Base-by-base conservation (phyloP, 2,113 vertebrate genomes). In the Notarius quadriscutis region DNA sequence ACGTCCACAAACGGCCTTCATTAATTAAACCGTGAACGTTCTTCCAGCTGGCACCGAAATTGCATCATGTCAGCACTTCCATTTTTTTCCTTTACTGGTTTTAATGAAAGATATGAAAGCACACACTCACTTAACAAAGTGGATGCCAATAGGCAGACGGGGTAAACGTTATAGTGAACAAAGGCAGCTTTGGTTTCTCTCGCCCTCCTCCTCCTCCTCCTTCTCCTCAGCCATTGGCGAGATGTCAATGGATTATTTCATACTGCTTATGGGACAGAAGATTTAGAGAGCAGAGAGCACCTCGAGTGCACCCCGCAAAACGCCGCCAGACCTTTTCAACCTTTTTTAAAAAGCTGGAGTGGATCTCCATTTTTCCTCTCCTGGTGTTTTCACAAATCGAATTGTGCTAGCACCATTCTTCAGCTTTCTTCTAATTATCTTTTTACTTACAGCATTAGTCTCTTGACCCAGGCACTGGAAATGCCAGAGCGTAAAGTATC, bases 241-340 rank as follows among this genome's bases (percentile, higher is more conserved):
- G 88, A 86, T 91, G 91, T 89, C 85, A 88, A 87, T 88, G 91
- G 91, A 92, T 94, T 93, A 91, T 91, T 93, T 91, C 88, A 92
- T 91, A 91, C 91, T 50, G 74, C 92, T 92, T 90, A 92, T 51
- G 79, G 65, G 89, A 89, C 1, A 34, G 67, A 88, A 92, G 90
- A 91, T 87, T 92, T 89, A 88, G 86, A 86, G 89, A 90, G 88
- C 91, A 90, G 88, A 91, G 88, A 72, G 67, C 75, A 87, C 82
- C 86, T 88, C 53, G 1, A 50, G 18, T 80, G 85, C 85, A 90
- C 85, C 81, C 86, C 75, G 79, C 88, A 89, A 87, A 78, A 18
- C 41, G 90, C 85, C 84, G 84, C 84, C 81, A 84, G 90, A 92
- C 34, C 11, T 55, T 58, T 84, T 89, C 58, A 48, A 85, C 69